These are phyloP conservation scores for Hipposideros armiger DNA, from an alignment of 2,113 vertebrate genomes.

Conservation along the genomic window DNA sequence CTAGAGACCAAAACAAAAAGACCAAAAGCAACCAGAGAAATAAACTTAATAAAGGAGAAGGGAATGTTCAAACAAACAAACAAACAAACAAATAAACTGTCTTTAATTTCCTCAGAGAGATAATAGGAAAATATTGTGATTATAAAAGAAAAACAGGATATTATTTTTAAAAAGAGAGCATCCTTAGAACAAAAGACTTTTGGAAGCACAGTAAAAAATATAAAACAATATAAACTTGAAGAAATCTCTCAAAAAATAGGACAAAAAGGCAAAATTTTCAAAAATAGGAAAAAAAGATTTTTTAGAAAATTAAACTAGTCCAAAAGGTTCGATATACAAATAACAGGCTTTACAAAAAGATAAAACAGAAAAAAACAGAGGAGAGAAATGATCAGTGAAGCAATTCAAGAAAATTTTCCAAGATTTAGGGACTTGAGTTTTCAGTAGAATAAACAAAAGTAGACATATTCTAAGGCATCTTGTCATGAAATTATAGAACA, in stretches of 20 bases:
- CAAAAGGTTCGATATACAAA: background rate
- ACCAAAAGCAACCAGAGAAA: background rate
- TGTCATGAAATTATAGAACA: background rate
- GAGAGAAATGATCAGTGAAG: background rate
- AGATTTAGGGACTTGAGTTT: background rate
- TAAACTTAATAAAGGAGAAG: background rate
- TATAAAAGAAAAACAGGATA: background rate
- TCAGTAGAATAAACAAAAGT: background rate
- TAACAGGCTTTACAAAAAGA: background rate
- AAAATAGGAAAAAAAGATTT: background rate
- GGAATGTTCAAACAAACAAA: background rate
- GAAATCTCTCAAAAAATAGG: constrained; percentile 5
- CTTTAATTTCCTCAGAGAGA: constrained; percentile 41
- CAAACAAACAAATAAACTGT: background rate
- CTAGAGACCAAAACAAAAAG: constrained; percentile 11
- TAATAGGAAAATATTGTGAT: constrained; percentile 15
- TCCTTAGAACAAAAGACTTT: constrained; percentile 47
- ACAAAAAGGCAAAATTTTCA: background rate
- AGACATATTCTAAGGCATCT: background rate
- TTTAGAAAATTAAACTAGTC: background rate
- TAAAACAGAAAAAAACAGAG: background rate
- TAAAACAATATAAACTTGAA: background rate
- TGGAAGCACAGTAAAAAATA: constrained; percentile 14
- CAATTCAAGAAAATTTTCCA: background rate
- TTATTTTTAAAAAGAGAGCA: background rate